These are phyloP conservation scores for Danaus chrysippus DNA, from an alignment of 2,888 invertebrate species.

Conservation along the genomic window DNA sequence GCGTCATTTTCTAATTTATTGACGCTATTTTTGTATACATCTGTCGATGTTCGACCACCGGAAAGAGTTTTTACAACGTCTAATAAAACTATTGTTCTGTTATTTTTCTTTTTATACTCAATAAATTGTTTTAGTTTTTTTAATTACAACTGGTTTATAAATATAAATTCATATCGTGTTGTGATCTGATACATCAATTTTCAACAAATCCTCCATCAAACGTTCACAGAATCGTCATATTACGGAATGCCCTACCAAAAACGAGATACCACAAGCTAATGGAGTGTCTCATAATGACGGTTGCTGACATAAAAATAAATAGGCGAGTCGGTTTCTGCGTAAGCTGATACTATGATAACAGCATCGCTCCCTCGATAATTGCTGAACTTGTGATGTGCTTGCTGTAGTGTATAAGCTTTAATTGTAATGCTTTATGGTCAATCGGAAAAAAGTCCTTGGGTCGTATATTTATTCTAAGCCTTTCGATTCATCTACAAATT, in stretches of 20 bases:
- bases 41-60: slow-evolving; percentile 31
- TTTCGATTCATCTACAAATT: too few species aligned
- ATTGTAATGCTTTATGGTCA: slow-evolving; percentile 59
- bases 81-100: slow-evolving; percentile 24
- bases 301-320: slow-evolving; percentile 80
- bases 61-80: slow-evolving; percentile 29
- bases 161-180: too few species aligned
- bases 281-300: slow-evolving; percentile 80
- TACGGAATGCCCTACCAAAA: slow-evolving; percentile 74
- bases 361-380: slow-evolving; percentile 77
- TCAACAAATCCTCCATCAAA: slow-evolving; percentile 25
- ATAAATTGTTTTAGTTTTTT: background rate
- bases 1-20: slow-evolving; percentile 32
- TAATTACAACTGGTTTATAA: too few species aligned
- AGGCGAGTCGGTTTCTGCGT: slow-evolving; percentile 79
- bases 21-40: slow-evolving; percentile 30
- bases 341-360: slow-evolving; percentile 80
- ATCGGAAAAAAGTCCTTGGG: background rate
- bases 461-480: background rate
- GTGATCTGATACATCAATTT: slow-evolving; percentile 14
- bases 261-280: slow-evolving; percentile 76
- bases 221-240: slow-evolving; percentile 42
- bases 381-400: slow-evolving; percentile 63
- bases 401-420: slow-evolving; percentile 62
- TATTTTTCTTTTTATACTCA: slow-evolving; percentile 12